A percentile compares a stretch with the other conserved stretches of the same genome.
Conservation (phyloP, 2,797 vertebrate species). For the Podargus strigoides region DNA sequence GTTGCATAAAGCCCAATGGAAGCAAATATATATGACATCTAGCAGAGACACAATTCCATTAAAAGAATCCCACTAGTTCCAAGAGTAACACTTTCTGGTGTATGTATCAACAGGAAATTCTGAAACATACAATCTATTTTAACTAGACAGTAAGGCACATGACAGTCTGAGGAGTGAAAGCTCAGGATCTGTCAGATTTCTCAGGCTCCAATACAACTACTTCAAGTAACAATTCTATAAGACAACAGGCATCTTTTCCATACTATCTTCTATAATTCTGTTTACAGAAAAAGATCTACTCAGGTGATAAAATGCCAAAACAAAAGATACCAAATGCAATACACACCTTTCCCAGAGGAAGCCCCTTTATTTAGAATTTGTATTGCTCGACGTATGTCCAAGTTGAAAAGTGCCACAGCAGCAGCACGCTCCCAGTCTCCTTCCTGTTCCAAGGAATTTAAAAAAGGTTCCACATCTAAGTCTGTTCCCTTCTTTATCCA, state of each 20-base stretch:
- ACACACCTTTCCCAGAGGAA: slow-evolving; percentile 85
- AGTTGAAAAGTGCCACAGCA: slow-evolving; percentile 94
- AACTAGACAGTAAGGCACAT: not conserved
- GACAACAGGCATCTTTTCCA: not conserved
- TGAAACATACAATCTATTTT: not conserved
- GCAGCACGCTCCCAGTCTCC: slow-evolving; percentile 94
- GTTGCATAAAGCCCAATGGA: not conserved
- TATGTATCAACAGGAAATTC: not conserved
- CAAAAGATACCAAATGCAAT: not conserved
- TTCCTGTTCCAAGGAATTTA: slow-evolving; percentile 90
- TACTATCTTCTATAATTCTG: not conserved
- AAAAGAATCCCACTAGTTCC: not conserved
- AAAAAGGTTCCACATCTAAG: slow-evolving; percentile 88
- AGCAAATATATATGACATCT: not conserved
- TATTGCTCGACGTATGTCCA: slow-evolving; percentile 94
- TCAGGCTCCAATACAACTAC: not conserved
- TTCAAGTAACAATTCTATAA: not conserved
- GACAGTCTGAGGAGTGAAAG: not conserved
- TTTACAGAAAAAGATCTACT: not conserved
- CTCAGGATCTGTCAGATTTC: not conserved
- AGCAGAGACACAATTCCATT: not conserved
- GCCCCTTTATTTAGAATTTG: slow-evolving; percentile 97
- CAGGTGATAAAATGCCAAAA: not conserved
- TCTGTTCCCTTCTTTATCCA: slow-evolving; percentile 91
- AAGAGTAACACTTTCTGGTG: not conserved